Base-by-base conservation (phyloP, 2,113 vertebrate species). In the Labeo catla region DNA sequence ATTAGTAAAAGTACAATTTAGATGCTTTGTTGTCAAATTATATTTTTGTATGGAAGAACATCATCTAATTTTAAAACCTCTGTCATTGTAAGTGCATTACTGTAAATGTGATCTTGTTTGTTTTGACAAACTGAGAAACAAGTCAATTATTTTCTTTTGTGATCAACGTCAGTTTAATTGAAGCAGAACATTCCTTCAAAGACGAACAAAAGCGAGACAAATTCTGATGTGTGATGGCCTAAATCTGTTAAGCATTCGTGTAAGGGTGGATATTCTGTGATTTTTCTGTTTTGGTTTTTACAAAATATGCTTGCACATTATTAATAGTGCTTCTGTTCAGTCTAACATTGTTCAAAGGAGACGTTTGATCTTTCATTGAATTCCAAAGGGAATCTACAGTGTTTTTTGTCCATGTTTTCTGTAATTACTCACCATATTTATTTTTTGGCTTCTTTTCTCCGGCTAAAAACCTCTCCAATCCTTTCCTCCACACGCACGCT, bases 361-460 rank as follows among this genome's bases (percentile, higher is more conserved):
- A 47, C 6, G 73, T 49, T 49, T 76, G 73, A 50, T 76, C 73
- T 76, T 50, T 21, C 11, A 0, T 28, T 50, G 73, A 49, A 76
- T 76, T 76, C 73, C 8, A 45, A 13, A 21, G 72, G 73, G 73
- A 76, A 50, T 76, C 47, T 23, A 74, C 70, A 13, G n/a, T 50
- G 73, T 50, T 50, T 23, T 70, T 45, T 10, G 36, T 43, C 39
- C 34, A 36, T 72, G 68, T 45, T 49, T 47, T 15, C 45, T 76
- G n/a, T 76, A 76, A 76, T 76, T 74, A 74, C 21, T 74, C 21
- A 49, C n/a, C 73, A 81, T 4, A 73, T 74, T 36, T 72, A n/a
- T 83, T 49, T 79, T 79, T 57, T 45, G 39, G 70, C n/a, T 78
- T 79, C 2, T 80, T 45, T 80, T 23, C 19, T 57, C 52, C 13